Evolutionary conservation across 2,888 invertebrate genomes (phyloP), one percentile per base, ranked within the genome.

Genomic region (Drosophila quinaria): DNA sequence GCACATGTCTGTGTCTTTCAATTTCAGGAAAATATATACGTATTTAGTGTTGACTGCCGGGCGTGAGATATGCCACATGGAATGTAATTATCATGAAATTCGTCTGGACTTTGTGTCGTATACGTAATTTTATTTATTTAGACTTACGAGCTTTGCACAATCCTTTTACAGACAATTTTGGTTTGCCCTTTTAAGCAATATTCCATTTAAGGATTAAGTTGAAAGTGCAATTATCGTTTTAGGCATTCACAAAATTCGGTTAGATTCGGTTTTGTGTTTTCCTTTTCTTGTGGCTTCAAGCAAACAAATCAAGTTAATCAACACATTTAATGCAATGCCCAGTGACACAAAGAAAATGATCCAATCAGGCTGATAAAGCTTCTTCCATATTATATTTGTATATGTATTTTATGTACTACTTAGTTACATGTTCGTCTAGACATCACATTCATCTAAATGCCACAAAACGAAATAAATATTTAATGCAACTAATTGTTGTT

Each of bases 291-390:
- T 19, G 55, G 19, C n/a, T 10, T 5, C n/a, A 17, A 19, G 42
- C 55, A 33, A 44, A 55, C 44, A 70, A 78, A 69, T 84, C 63
- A 69, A 87, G 70, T 69, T 81, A 73, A 73, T 80, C 65, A 60
- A 42, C 66, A 52, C 52, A 72, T 83, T 63, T 80, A 68, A 80
- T 76, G 72, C 77, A 61, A 58, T 62, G 58, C 56, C 13, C 15
- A 35, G n/a, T 35, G 35, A 13, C 58, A 71, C 58, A 52, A 42
- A 59, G 35, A 46, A 61, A 59, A 25, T 33, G 46, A 63, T 42
- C 35, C 44, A 74, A 74, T 74, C 70, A 51, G 29, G 25, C 69
- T 35, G 49, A 74, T 41, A 56, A 55, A 52, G 46, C 11, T 33
- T 6, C n/a, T 13, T 10, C 33, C 33, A 17, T 11, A 6, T 19